Percentiles rank a stretch among this genome's conserved stretches.
phyloP scores from a whole-genome alignment of 2,113 vertebrate species.

The Plecotus auritus region DNA sequence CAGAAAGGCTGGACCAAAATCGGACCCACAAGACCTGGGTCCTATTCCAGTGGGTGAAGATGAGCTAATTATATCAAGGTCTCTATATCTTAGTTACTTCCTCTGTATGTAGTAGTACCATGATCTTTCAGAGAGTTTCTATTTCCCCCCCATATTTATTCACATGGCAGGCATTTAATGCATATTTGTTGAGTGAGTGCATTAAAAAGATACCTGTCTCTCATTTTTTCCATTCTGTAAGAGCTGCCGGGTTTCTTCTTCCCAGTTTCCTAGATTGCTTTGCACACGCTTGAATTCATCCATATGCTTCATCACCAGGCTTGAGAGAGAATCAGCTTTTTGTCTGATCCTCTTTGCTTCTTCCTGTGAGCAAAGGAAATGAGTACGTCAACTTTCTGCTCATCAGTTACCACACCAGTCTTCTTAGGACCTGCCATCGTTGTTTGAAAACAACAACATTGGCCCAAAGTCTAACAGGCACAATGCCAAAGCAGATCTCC shows the following conservation, averaged over 20 bases:
- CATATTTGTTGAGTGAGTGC: background rate
- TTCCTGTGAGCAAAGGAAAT: slow-evolving; percentile 65
- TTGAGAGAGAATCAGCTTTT: slow-evolving; percentile 65
- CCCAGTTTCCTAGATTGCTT: slow-evolving; percentile 67
- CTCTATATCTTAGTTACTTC: background rate
- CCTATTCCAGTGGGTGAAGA: background rate
- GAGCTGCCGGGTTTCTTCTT: slow-evolving; percentile 76
- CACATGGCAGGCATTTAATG: background rate
- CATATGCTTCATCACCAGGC: slow-evolving; percentile 65
- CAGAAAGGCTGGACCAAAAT: background rate
- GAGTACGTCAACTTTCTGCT: background rate
- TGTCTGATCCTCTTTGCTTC: slow-evolving; percentile 73
- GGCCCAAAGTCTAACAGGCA: background rate
- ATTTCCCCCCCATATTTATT: background rate
- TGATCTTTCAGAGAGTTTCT: background rate
- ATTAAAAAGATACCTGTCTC: slow-evolving; percentile 70
- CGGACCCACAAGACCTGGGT: background rate
- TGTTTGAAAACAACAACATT: background rate
- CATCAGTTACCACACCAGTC: background rate
- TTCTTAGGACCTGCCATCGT: background rate
- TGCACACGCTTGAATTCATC: slow-evolving; percentile 70
- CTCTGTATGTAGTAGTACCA: background rate
- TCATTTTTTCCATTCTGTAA: slow-evolving; percentile 71
- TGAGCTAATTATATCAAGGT: background rate
- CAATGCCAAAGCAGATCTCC: background rate